Evolutionary conservation across 2,888 invertebrate species (phyloP).

Genomic region (Azorinus chamasolen): DNA sequence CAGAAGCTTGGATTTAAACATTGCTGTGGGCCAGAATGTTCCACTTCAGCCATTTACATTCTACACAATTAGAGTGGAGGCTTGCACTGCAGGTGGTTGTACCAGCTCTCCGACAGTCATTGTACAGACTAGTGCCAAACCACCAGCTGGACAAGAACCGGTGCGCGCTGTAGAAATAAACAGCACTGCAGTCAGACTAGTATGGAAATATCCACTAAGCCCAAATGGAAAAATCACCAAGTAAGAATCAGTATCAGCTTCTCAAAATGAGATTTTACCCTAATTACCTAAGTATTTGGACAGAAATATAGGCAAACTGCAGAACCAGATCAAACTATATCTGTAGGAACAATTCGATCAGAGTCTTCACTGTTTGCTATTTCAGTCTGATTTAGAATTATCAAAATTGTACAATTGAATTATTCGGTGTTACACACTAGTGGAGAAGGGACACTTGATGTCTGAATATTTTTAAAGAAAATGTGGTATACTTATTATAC

Average conservation of each 20-base stretch:
- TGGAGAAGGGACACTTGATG: no score
- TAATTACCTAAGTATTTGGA: no score
- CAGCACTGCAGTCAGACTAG: constrained; percentile 71
- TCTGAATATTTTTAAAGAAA: no score
- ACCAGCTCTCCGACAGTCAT: constrained; percentile 69
- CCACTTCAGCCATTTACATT: constrained; percentile 74
- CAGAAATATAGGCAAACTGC: no score
- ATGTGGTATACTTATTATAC: no score
- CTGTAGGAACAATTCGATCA: no score
- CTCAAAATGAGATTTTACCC: no score
- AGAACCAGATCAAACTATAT: no score
- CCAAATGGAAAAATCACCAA: constrained; percentile 79
- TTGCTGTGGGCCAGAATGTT: constrained; percentile 69
- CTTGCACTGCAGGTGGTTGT: constrained; percentile 81
- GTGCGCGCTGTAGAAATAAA: constrained; percentile 64
- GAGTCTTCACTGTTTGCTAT: no score
- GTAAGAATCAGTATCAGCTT: constrained; percentile 67
- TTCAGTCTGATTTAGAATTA: no score
- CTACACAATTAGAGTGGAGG: constrained; percentile 75
- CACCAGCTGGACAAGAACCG: constrained; percentile 76
- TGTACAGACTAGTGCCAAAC: constrained; percentile 71
- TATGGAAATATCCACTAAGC: constrained; percentile 75
- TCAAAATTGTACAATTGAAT: no score
- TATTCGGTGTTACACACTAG: no score
- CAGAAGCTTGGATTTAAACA: constrained; percentile 64